Evolutionary conservation across 2,113 vertebrate genomes (phyloP).

Genomic region (Paralichthys olivaceus): DNA sequence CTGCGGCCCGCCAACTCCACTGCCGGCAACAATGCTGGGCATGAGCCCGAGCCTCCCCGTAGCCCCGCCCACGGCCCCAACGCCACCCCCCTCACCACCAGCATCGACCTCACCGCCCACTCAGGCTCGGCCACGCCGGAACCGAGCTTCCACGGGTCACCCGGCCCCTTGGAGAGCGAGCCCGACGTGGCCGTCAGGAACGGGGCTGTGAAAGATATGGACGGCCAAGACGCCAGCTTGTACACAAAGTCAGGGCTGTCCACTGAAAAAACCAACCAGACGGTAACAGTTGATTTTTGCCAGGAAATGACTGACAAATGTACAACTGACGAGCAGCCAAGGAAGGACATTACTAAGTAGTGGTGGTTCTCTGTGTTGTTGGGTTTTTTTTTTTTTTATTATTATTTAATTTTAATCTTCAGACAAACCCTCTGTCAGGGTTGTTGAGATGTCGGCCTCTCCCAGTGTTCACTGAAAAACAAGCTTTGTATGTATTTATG

Average conservation of each 20-base stretch:
- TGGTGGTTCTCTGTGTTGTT: conserved; percentile 35
- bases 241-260: conserved; percentile 84
- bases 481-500: conserved; percentile 82
- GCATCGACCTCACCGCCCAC: conserved; percentile 82
- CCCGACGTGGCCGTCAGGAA: conserved; percentile 76
- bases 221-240: conserved; percentile 74
- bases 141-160: conserved; percentile 85
- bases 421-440: conserved; percentile 81
- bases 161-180: conserved; percentile 85
- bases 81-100: conserved; percentile 72
- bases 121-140: conserved; percentile 84
- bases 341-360: conserved; percentile 93
- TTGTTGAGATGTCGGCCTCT: conserved; percentile 87
- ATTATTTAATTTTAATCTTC: conserved; percentile 81
- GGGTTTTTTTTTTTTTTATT: conserved; percentile 42
- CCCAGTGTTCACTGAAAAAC: conserved; percentile 86
- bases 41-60: conserved; percentile 73
- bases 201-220: conserved; percentile 80
- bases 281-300: conserved; percentile 98
- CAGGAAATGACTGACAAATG: conserved; percentile 99
- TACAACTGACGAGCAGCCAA: conserved; percentile 97
- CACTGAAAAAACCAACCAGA: conserved; percentile 90
- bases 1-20: conserved; percentile 87
- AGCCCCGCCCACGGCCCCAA: conserved; percentile 19
- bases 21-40: conserved; percentile 73